A percentile compares a stretch with the other conserved stretches of the same genome.
Conservation (phyloP, 2,888 invertebrate species). For the Poecilobothrus nobilitatus region DNA sequence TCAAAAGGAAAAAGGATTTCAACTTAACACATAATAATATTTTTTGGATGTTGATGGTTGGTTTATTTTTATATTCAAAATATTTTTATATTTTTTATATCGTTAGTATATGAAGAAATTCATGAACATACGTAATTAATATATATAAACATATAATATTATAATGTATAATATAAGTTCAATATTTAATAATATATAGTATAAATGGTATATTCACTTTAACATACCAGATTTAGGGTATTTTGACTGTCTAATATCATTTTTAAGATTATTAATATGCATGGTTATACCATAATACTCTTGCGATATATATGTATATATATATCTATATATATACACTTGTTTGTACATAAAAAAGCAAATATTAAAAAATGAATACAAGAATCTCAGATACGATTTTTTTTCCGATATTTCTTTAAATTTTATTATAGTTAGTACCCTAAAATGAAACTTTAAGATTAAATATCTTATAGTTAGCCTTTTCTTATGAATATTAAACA, state of each 20-base stretch:
- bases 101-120: too few relatives aligned
- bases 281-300: too few relatives aligned
- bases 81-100: background rate
- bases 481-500: background rate
- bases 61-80: background rate
- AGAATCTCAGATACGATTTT: background rate
- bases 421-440: background rate
- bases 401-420: background rate
- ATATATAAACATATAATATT: too few relatives aligned
- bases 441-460: background rate
- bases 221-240: too few relatives aligned
- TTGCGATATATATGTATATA: too few relatives aligned
- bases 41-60: background rate
- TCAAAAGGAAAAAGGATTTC: background rate
- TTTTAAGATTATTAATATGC: too few relatives aligned
- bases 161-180: too few relatives aligned
- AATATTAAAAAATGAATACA: background rate
- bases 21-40: background rate
- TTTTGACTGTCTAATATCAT: too few relatives aligned
- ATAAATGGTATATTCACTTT: too few relatives aligned
- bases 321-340: too few relatives aligned
- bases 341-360: background rate
- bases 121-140: too few relatives aligned
- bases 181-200: too few relatives aligned
- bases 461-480: background rate